Evolutionary conservation across 1,140 invertebrate genomes (phyloP), one percentile per base, ranked within the genome.

Genomic region (Eciton burchellii): DNA sequence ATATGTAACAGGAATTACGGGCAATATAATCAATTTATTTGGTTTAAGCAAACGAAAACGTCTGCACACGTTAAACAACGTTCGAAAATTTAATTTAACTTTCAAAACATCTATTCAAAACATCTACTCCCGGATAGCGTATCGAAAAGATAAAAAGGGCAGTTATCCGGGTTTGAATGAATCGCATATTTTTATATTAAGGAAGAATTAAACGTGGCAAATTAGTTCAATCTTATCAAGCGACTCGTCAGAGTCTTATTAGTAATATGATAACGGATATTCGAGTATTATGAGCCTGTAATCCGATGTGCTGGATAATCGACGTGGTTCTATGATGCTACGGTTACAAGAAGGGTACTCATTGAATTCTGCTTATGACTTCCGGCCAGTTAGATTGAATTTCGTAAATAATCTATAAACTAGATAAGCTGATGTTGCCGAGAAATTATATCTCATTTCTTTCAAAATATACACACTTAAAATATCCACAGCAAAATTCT

Each of bases 231-330:
- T n/a, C 26, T 21, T 35, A 49, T 41, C 29, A 1, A 54, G 26
- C 26, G 52, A 41, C 29, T 65, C n/a, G 52, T 65, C 29, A 29
- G 47, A 65, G 14, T 57, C 21, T 76, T 45, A 76, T 65, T 54
- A 76, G 73, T 65, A 76, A 76, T 19, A 76, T 1, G 73, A 76
- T 76, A 76, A 76, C 45, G 45, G 60, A 52, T 54, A 57, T 35
- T 62, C 57, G 41, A 35, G 19, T 14, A 65, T 76, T 76, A 76
- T 76, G 19, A 65, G n/a, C 14, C 19, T 52, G 59, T 65, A 76
- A 76, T 76, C 73, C 65, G 73, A 76, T 76, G 60, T 65, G 21
- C 60, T 76, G 65, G 52, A 29, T 76, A 76, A 59, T 59, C 54
- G 21, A 73, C 11, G 59, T 35, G 59, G 62, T 26, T 76, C 65